A percentile compares a stretch with the other conserved stretches of the same genome.
Conservation (phyloP, 2,888 invertebrate genomes). For the Eretmocerus hayati region DNA sequence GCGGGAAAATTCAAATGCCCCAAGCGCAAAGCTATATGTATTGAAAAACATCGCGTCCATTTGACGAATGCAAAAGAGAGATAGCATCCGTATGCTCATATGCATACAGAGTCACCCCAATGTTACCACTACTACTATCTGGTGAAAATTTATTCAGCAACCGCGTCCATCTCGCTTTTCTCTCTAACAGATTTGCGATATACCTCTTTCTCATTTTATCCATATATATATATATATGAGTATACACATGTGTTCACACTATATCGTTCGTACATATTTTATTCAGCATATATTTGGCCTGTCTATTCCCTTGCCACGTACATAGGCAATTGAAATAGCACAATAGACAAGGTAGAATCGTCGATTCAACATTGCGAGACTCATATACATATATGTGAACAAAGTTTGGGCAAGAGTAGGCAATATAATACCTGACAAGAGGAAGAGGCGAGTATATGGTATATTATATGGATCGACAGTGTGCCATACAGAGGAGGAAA, state of each 20-base stretch:
- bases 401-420: not conserved
- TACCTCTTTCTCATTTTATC: too few species aligned
- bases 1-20: too few species aligned
- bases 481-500: not conserved
- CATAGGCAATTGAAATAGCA: constrained; percentile 19
- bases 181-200: too few species aligned
- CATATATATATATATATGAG: too few species aligned
- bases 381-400: not conserved
- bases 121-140: too few species aligned
- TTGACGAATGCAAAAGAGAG: too few species aligned
- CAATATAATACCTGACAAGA: too few species aligned
- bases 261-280: constrained; percentile 16
- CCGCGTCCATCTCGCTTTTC: constrained; percentile 3
- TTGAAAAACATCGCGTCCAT: too few species aligned
- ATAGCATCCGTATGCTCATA: too few species aligned
- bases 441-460: not conserved
- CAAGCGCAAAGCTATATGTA: too few species aligned
- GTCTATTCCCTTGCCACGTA: constrained; percentile 18
- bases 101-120: too few species aligned
- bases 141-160: constrained; percentile 18
- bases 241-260: not conserved
- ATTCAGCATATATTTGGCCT: constrained; percentile 3
- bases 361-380: not conserved
- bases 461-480: not conserved
- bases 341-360: constrained; percentile 10